These are phyloP conservation scores for Chromoteleia sp. DNA, from an alignment of 2,888 invertebrate genomes.

Conservation along the genomic window DNA sequence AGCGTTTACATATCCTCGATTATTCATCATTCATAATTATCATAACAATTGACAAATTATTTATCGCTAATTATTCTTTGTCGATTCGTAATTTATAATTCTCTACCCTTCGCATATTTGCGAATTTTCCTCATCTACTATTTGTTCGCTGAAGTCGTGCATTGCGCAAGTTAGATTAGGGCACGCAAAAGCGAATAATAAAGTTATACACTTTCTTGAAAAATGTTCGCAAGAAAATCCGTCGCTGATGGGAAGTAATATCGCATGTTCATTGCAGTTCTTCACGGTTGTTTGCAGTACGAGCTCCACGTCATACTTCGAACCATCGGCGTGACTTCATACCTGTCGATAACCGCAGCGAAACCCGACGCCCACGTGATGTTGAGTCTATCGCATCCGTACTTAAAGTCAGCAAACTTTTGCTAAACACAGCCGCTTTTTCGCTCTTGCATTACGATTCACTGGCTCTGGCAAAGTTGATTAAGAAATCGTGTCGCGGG, in stretches of 20 bases:
- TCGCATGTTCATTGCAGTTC: conserved; percentile 48
- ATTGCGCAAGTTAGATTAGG: no score
- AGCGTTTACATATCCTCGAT: no score
- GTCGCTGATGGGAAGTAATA: conserved; percentile 35
- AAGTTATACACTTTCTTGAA: background rate
- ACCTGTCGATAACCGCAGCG: conserved; percentile 69
- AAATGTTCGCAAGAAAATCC: conserved; percentile 2
- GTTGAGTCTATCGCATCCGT: conserved; percentile 67
- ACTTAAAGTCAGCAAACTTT: conserved; percentile 52
- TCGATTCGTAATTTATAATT: no score
- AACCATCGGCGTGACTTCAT: conserved; percentile 62
- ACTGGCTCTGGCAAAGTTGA: conserved; percentile 38
- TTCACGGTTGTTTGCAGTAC: conserved; percentile 47
- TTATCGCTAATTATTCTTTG: no score
- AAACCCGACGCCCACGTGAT: conserved; percentile 67
- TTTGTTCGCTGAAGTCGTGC: no score
- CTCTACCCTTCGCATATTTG: no score
- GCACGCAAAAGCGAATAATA: background rate
- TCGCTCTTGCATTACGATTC: conserved; percentile 41
- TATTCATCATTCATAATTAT: no score
- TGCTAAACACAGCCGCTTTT: conserved; percentile 44
- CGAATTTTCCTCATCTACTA: no score
- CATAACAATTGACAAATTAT: no score
- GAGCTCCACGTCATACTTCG: conserved; percentile 41
- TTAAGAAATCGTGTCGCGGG: conserved; percentile 48